Conservation (phyloP, 2,888 invertebrate species). For the Tetropium fuscum region DNA sequence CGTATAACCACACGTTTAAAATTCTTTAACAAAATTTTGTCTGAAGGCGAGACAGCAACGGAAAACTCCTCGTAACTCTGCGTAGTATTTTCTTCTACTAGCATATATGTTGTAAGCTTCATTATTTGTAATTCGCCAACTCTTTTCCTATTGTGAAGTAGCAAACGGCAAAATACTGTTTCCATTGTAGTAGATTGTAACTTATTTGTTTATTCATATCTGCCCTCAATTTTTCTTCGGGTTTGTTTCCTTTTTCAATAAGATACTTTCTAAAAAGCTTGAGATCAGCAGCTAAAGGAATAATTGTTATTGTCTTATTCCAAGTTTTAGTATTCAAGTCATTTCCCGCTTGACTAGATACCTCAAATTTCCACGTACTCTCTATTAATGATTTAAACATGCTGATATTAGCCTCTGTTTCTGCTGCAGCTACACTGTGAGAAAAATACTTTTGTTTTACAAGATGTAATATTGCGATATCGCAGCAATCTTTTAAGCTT, state of each 20-base stretch:
- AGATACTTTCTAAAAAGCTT: slow-evolving; percentile 35
- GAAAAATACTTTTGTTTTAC: slow-evolving; percentile 12
- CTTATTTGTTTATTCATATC: background rate
- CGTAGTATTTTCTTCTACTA: background rate
- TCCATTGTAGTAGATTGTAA: slow-evolving; percentile 34
- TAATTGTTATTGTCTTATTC: slow-evolving; percentile 35
- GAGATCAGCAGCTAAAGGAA: slow-evolving; percentile 38
- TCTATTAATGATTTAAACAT: slow-evolving; percentile 13
- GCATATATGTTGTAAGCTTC: background rate
- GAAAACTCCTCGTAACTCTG: slow-evolving; percentile 46
- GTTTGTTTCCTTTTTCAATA: slow-evolving; percentile 17
- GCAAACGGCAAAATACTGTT: slow-evolving; percentile 44
- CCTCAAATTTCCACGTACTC: slow-evolving; percentile 4
- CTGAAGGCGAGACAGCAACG: slow-evolving; percentile 37
- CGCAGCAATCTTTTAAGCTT: slow-evolving; percentile 17
- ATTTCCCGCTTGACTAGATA: slow-evolving; percentile 28
- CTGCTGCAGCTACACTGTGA: slow-evolving; percentile 9
- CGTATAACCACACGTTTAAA: slow-evolving; percentile 48
- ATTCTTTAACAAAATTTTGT: slow-evolving; percentile 46
- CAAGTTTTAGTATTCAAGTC: slow-evolving; percentile 36
- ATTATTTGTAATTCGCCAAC: slow-evolving; percentile 30
- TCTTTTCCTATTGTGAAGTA: slow-evolving; percentile 45
- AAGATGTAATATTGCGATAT: slow-evolving; percentile 21
- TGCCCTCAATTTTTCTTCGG: background rate
- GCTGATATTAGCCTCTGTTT: slow-evolving; percentile 5